Evolutionary conservation across 2,888 invertebrate genomes (phyloP).

Genomic region (Melanostoma scalare): DNA sequence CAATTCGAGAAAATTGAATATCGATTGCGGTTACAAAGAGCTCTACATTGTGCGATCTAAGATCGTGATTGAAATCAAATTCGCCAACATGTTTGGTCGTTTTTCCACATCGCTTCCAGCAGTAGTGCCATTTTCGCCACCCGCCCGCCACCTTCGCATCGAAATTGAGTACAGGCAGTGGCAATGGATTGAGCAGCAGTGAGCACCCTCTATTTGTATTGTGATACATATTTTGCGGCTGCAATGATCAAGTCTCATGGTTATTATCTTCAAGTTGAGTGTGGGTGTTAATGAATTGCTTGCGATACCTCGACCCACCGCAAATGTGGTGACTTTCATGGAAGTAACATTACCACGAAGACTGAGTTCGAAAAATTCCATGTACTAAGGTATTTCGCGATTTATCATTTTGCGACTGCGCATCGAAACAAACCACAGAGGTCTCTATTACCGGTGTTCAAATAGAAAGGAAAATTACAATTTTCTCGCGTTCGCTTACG

Average conservation of each 20-base stretch:
- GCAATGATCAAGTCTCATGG: slow-evolving; percentile 58
- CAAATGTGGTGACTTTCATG: slow-evolving; percentile 39
- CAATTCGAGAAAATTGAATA: slow-evolving; percentile 64
- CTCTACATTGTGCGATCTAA: slow-evolving; percentile 45
- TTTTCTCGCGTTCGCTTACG: slow-evolving; percentile 52
- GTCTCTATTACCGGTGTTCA: slow-evolving; percentile 48
- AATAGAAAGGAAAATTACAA: slow-evolving; percentile 70
- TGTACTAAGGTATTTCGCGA: slow-evolving; percentile 53
- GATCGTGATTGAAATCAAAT: slow-evolving; percentile 58
- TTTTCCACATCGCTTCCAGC: slow-evolving; percentile 35
- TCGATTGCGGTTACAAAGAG: slow-evolving; percentile 61
- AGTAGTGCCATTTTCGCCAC: slow-evolving; percentile 12
- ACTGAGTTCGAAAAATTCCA: slow-evolving; percentile 57
- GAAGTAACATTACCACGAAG: slow-evolving; percentile 19
- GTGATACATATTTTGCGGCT: slow-evolving; percentile 60
- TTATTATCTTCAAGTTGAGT: slow-evolving; percentile 42
- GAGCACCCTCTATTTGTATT: slow-evolving; percentile 12
- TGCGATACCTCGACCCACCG: slow-evolving; percentile 40
- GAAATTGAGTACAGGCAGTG: slow-evolving; percentile 16
- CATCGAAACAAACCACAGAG: slow-evolving; percentile 14
- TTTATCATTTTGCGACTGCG: slow-evolving; percentile 44
- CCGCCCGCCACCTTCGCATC: neutral
- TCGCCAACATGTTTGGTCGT: slow-evolving; percentile 35
- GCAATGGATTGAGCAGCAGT: slow-evolving; percentile 20
- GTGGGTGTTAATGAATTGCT: slow-evolving; percentile 70